phyloP scores from a whole-genome alignment of 30 jellyfish, hydroid and myxozoan species.

The Aurelia sp. region DNA sequence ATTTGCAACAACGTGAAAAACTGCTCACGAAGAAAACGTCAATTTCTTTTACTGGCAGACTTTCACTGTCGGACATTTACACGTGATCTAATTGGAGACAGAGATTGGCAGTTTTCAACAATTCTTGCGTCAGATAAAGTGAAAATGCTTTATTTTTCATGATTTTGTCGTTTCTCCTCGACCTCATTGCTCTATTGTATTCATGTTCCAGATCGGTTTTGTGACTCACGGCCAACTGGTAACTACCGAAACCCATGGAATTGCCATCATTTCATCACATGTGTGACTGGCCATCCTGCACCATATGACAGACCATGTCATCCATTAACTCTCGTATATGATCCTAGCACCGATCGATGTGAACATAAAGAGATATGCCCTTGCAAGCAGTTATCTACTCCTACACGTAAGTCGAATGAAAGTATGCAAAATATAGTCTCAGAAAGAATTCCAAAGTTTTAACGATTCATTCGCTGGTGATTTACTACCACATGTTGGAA shows the following conservation, averaged over 20 bases:
- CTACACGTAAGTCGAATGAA: slow-evolving; percentile 41
- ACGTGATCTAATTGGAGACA: too few species aligned
- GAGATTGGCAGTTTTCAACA: not conserved
- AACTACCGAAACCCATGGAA: slow-evolving; percentile 91
- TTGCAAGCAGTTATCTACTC: slow-evolving; percentile 55
- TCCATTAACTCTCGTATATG: slow-evolving; percentile 67
- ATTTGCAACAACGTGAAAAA: too few species aligned
- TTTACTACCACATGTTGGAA: too few species aligned
- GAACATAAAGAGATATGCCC: slow-evolving; percentile 42
- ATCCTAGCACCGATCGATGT: slow-evolving; percentile 74
- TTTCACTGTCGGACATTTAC: too few species aligned
- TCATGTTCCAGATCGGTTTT: slow-evolving; percentile 43
- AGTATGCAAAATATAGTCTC: too few species aligned
- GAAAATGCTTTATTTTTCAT: not conserved
- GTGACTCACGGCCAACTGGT: slow-evolving; percentile 72
- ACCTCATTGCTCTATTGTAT: too few species aligned
- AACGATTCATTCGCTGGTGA: too few species aligned
- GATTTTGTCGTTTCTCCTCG: too few species aligned
- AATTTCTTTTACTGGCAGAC: too few species aligned
- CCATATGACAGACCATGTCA: slow-evolving; percentile 63
- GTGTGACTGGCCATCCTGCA: slow-evolving; percentile 67
- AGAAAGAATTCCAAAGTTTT: too few species aligned
- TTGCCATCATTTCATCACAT: slow-evolving; percentile 81
- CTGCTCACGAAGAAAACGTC: too few species aligned
- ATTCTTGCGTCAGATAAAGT: not conserved